Evolutionary conservation across 2,797 vertebrate genomes (phyloP).

Genomic region (Ataeniobius toweri): DNA sequence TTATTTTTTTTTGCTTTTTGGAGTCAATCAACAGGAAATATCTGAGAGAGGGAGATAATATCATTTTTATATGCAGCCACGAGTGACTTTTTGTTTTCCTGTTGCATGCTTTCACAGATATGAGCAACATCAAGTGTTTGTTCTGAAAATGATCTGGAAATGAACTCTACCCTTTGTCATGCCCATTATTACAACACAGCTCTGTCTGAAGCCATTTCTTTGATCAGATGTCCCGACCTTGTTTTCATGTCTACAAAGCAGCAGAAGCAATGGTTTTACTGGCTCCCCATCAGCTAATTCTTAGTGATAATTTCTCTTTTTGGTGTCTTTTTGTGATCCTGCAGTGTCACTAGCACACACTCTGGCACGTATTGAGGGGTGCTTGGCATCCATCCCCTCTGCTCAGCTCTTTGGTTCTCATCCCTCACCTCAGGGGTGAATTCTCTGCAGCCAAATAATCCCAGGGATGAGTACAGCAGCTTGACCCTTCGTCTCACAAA

Average conservation of each 20-base stretch:
- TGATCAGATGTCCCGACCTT: conserved; percentile 20
- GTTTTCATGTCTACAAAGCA: conserved; percentile 3
- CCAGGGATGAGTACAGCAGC: conserved; percentile 12
- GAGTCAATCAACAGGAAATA: conserved; percentile 26
- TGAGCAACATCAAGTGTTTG: conserved; percentile 1
- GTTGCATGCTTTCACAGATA: background rate
- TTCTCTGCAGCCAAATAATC: conserved; percentile 38
- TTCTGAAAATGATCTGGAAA: background rate
- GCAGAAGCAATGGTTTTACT: conserved; percentile 26
- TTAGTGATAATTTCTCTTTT: conserved; percentile 20
- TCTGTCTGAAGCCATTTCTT: conserved; percentile 25
- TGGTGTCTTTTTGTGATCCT: conserved; percentile 23
- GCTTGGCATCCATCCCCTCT: conserved; percentile 8
- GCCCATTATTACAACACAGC: conserved; percentile 5
- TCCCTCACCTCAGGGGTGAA: conserved; percentile 14
- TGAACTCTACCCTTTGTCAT: conserved; percentile 12
- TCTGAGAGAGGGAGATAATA: conserved; percentile 18
- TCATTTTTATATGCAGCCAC: conserved; percentile 7
- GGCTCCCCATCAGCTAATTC: conserved; percentile 23
- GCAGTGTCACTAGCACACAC: conserved; percentile 31
- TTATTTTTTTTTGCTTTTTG: conserved; percentile 3
- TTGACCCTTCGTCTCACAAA: conserved; percentile 14
- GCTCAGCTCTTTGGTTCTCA: conserved; percentile 21
- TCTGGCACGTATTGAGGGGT: background rate
- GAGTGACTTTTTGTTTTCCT: background rate